Percentiles rank a stretch among this genome's conserved stretches.
Evolutionary conservation across 1,140 invertebrate species (phyloP).

Genomic region (Cydia pomonella): DNA sequence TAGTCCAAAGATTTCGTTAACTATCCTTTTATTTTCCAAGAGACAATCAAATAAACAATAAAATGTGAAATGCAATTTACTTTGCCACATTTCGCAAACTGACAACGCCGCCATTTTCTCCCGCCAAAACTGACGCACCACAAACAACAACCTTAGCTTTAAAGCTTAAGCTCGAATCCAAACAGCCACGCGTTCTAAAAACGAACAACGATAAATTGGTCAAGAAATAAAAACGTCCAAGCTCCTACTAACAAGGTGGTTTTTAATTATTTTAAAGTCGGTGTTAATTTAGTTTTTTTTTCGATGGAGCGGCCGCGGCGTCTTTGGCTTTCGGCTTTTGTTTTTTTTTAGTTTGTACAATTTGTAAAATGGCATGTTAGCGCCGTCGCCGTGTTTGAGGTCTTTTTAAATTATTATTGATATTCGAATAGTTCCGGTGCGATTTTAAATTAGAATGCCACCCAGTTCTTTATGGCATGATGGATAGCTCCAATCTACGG

Average conservation of each 20-base stretch:
- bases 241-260: constrained; percentile 61
- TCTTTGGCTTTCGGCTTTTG: constrained; percentile 48
- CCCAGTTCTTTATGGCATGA: constrained; percentile 24
- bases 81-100: constrained; percentile 46
- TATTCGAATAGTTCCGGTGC: constrained; percentile 59
- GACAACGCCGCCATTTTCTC: constrained; percentile 42
- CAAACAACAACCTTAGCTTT: constrained; percentile 32
- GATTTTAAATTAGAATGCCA: constrained; percentile 29
- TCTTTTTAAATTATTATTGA: constrained; percentile 67
- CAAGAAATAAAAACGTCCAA: constrained; percentile 48
- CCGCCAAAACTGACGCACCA: constrained; percentile 29
- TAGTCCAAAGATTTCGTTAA: constrained; percentile 36
- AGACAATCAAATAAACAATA: constrained; percentile 54
- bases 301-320: constrained; percentile 51
- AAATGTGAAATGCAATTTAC: constrained; percentile 51
- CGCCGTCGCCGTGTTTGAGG: constrained; percentile 50
- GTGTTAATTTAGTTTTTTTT: constrained; percentile 70
- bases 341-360: constrained; percentile 61
- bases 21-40: constrained; percentile 36
- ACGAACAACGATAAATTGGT: constrained; percentile 39
- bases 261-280: constrained; percentile 70
- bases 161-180: not conserved
- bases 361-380: constrained; percentile 72
- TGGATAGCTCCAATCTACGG: not conserved
- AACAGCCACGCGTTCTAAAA: not conserved